Percentiles rank a stretch among this genome's conserved stretches.
Evolutionary conservation across 1,140 invertebrate species (phyloP).

Genomic region (Drosophila pruinosa): DNA sequence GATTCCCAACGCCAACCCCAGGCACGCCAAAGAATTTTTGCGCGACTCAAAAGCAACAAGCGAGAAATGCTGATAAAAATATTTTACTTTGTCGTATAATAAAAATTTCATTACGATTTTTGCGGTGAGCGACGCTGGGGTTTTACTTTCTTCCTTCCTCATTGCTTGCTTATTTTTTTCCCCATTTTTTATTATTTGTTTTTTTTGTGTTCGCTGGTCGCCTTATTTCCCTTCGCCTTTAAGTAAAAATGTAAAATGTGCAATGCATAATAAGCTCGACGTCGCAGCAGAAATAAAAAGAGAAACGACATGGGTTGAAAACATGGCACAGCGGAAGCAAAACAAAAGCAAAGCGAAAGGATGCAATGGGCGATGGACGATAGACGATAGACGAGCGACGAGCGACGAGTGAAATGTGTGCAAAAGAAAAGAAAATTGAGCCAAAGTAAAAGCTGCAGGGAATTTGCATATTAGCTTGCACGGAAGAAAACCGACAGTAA

Average conservation of each 20-base stretch:
- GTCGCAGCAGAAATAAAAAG: slow-evolving; percentile 29
- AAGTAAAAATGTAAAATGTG: slow-evolving; percentile 78
- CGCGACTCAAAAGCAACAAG: slow-evolving; percentile 68
- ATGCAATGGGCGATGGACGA: slow-evolving; percentile 42
- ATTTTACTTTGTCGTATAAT: slow-evolving; percentile 80
- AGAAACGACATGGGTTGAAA: slow-evolving; percentile 51
- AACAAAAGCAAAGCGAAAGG: slow-evolving; percentile 61
- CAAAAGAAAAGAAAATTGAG: slow-evolving; percentile 54
- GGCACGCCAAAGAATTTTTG: slow-evolving; percentile 49
- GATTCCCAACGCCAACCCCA: slow-evolving; percentile 19
- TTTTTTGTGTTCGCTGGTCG: not conserved
- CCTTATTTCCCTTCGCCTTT: slow-evolving; percentile 10
- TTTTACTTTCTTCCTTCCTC: slow-evolving; percentile 11
- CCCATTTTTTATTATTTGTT: not conserved
- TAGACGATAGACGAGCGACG: slow-evolving; percentile 23
- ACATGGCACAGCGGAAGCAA: slow-evolving; percentile 74
- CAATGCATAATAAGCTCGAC: slow-evolving; percentile 75
- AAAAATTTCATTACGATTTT: slow-evolving; percentile 81
- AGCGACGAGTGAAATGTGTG: slow-evolving; percentile 11
- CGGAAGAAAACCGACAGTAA: not conserved
- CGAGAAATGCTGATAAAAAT: slow-evolving; percentile 80
- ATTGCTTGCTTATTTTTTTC: slow-evolving; percentile 2
- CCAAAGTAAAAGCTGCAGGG: slow-evolving; percentile 72
- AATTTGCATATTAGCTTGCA: slow-evolving; percentile 74
- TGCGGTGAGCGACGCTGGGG: slow-evolving; percentile 56